Evolutionary conservation across 2,113 vertebrate genomes (phyloP), one percentile per base, ranked within the genome.

Genomic region (Corydoras maculifer): DNA sequence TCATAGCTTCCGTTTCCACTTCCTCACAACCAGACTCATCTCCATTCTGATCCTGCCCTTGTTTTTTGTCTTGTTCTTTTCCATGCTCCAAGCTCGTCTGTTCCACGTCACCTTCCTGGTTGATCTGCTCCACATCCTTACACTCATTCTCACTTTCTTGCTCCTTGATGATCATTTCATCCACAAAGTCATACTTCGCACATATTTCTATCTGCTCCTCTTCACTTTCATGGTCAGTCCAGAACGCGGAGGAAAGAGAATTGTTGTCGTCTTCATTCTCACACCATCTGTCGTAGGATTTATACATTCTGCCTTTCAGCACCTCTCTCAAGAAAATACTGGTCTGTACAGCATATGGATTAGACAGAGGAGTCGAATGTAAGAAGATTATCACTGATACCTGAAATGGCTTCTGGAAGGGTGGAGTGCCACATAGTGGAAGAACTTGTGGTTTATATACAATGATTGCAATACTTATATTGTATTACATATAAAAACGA

Each of bases 191-290:
- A 29, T 76, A 75, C n/a, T 79, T 68, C 30, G 32, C 65, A 58
- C 30, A 25, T 25, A 8, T 32, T 13, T 75, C 62, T 15, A 43
- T 43, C 35, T 43, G 35, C 35, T 43, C 7, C 9, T 67, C 80
- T 4, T 85, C 80, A 53, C 75, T 76, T 0, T 77, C 84, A 32
- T 51, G 76, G 32, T 87, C 86, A 8, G 85, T 87, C 86, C 86
- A 89, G 62, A 90, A 88, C 9, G 87, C 86, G 1, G 86, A 88
- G 60, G 35, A 67, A 5, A 83, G 76, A 25, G 84, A 87, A 15
- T 55, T 60, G 5, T 68, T 70, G 12, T 82, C 79, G 0, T 80
- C 76, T 0, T 80, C 74, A 31, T 73, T 76, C 0, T 71, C 79
- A 4, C 67, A 69, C 64, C 58, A 55, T 9, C 43, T 4, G 10